Evolutionary conservation across 2,113 vertebrate genomes (phyloP).

Genomic region (Tragulus kanchil): DNA sequence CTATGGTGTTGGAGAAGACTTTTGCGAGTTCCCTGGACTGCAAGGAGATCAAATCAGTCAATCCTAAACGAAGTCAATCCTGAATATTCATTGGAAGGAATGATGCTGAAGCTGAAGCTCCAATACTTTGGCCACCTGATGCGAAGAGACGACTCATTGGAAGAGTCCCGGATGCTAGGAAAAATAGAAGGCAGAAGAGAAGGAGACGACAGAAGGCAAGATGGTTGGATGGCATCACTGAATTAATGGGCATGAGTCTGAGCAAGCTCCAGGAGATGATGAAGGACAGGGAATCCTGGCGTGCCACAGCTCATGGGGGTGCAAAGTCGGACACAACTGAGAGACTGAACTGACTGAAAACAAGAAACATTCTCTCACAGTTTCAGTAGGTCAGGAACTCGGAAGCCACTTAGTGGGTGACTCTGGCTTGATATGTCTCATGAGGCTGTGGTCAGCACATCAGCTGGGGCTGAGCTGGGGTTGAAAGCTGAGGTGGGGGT

Average conservation of each 20-base stretch:
- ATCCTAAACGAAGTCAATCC: not conserved
- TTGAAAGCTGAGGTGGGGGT: not conserved
- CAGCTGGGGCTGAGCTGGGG: not conserved
- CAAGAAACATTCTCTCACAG: not conserved
- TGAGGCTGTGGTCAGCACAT: not conserved
- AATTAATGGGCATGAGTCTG: not conserved
- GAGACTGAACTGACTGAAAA: not conserved
- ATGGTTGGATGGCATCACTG: not conserved
- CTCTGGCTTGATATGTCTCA: not conserved
- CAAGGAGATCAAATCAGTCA: not conserved
- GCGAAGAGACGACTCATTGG: not conserved
- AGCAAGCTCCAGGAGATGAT: not conserved
- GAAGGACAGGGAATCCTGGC: not conserved
- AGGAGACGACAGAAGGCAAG: not conserved
- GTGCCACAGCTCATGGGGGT: not conserved
- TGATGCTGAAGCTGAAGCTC: not conserved
- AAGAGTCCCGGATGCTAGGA: not conserved
- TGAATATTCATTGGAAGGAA: not conserved
- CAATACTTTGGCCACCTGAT: not conserved
- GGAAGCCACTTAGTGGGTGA: not conserved
- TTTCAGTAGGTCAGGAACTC: constrained; percentile 14
- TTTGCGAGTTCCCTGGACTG: not conserved
- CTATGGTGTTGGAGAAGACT: not conserved
- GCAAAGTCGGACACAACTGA: not conserved
- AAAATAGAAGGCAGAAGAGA: not conserved